Conservation (phyloP, 2,797 vertebrate genomes). For the Heteromormyrus szaboi region DNA sequence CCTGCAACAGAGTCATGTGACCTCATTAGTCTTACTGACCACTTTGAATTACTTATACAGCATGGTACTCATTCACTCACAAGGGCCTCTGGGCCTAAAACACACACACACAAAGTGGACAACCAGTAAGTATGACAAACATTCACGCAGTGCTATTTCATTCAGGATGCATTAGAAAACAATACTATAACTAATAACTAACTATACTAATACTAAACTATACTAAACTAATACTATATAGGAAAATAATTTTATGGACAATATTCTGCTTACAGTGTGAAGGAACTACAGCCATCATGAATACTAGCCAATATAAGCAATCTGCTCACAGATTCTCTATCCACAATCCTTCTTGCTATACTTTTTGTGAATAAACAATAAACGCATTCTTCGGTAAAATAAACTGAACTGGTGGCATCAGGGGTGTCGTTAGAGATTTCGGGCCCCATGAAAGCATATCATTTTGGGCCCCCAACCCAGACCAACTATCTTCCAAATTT, state of each 20-base stretch:
- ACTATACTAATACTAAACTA: background rate
- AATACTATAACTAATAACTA: background rate
- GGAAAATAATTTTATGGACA: background rate
- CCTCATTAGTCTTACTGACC: background rate
- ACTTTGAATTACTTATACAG: background rate
- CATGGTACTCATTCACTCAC: background rate
- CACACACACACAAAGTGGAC: background rate
- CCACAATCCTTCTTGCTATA: background rate
- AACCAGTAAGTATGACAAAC: background rate
- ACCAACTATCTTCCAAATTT: background rate
- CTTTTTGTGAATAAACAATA: background rate
- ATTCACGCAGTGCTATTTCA: background rate
- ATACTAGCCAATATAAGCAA: background rate
- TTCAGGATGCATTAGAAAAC: background rate
- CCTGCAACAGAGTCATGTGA: slow-evolving; percentile 50
- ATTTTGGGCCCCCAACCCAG: background rate
- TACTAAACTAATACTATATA: background rate
- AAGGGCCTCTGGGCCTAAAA: background rate
- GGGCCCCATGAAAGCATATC: background rate
- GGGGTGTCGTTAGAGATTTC: background rate
- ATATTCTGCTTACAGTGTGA: background rate
- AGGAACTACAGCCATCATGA: background rate
- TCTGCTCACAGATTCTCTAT: background rate
- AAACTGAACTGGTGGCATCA: background rate
- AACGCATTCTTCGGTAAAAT: background rate